These are phyloP conservation scores for Geophilus truncorum DNA, from an alignment of 2,888 invertebrate genomes.

Conservation along the genomic window DNA sequence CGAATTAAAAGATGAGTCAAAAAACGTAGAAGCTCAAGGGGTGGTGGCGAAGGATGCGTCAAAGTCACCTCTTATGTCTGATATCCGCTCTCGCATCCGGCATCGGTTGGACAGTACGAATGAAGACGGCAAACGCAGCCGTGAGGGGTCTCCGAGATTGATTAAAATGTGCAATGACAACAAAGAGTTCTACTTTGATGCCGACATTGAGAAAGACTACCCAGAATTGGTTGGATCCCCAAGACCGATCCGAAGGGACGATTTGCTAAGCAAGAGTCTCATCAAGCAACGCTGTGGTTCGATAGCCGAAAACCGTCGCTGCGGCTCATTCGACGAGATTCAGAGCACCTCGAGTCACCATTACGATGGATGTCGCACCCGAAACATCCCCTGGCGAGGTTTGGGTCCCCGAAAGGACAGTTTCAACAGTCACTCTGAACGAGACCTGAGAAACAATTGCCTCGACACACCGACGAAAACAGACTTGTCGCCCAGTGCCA, in stretches of 20 bases:
- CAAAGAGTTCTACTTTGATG: slow-evolving; percentile 33
- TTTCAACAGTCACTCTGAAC: slow-evolving; percentile 32
- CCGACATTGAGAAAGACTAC: slow-evolving; percentile 32
- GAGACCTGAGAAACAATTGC: slow-evolving; percentile 14
- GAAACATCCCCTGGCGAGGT: neutral
- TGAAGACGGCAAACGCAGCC: neutral
- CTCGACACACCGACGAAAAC: neutral
- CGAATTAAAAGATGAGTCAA: neutral
- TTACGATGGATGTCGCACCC: neutral
- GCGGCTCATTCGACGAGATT: slow-evolving; percentile 31
- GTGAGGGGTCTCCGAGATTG: slow-evolving; percentile 29
- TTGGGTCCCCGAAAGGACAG: slow-evolving; percentile 25
- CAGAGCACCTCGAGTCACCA: neutral
- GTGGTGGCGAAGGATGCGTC: slow-evolving; percentile 9
- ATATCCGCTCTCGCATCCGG: slow-evolving; percentile 3
- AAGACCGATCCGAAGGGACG: neutral
- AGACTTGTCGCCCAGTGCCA: slow-evolving; percentile 6
- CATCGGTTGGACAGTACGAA: neutral
- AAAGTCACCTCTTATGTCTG: slow-evolving; percentile 28
- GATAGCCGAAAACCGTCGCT: slow-evolving; percentile 1
- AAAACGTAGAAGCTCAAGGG: slow-evolving; percentile 28
- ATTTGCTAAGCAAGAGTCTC: neutral
- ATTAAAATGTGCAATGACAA: slow-evolving; percentile 33
- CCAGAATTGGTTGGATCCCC: slow-evolving; percentile 31
- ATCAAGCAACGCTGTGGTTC: slow-evolving; percentile 18